Evolutionary conservation across 2,113 vertebrate genomes (phyloP), one percentile per base, ranked within the genome.

Genomic region (Setophaga petechia): DNA sequence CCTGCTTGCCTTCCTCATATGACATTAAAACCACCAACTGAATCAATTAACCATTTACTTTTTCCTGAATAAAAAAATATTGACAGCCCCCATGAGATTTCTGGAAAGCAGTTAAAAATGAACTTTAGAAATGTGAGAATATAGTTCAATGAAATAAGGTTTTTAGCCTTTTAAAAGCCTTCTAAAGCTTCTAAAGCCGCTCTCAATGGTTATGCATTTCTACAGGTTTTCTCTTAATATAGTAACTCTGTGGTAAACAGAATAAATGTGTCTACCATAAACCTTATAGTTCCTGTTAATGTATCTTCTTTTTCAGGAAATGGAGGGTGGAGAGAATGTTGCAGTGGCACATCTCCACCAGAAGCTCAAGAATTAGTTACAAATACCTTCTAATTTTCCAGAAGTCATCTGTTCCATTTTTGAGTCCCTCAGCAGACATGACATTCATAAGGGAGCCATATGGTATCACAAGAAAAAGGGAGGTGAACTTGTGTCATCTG

Each of bases 361-460:
- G 61, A 78, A 78, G 35, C 28, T 75, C n/a, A 76, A 72, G 39
- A 90, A 65, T 74, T 78, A 82, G 16, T 89, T 90, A 76, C 30
- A 78, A 87, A 75, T 75, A 65, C 28, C 74, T 94, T 85, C 39
- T n/a, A 49, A 52, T 58, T 94, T 95, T 92, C 65, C 49, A 63
- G 30, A 75, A 92, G 79, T 84, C 67, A 82, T 79, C 63, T 78
- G 30, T 75, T 91, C 37, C 47, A 41, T 80, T 90, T 94, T 61
- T 59, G 52, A 58, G n/a, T 69, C 28, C 68, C 33, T 69, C 68
- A 94, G 68, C 41, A 85, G 33, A 65, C 49, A 43, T 20, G 54
- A 63, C 3, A 1, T 74, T 93, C 68, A 12, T 67, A 59, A 90
- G 61, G 35, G 72, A 91, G 24, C 49, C 51, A 90, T 73, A 91